These are phyloP conservation scores for Brachionus rubens DNA, from an alignment of 1,140 invertebrate genomes.

Conservation along the genomic window DNA sequence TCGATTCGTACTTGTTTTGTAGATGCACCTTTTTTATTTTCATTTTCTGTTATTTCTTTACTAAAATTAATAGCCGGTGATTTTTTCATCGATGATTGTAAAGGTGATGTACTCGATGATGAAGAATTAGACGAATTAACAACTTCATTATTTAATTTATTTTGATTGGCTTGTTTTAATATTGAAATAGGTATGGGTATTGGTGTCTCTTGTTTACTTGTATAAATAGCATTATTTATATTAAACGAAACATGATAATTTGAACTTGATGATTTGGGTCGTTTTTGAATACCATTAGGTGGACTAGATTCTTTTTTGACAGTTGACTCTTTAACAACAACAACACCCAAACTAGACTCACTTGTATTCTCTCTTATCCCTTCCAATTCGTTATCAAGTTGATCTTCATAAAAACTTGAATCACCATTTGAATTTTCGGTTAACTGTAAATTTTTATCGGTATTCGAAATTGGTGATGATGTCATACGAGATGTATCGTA, in stretches of 20 bases:
- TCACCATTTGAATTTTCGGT: constrained; percentile 44
- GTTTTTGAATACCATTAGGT: neutral
- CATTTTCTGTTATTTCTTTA: neutral
- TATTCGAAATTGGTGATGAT: constrained; percentile 29
- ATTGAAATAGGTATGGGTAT: constrained; percentile 40
- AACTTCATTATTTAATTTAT: neutral
- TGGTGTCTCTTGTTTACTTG: constrained; percentile 42
- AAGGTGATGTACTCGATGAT: neutral
- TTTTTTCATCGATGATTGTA: constrained; percentile 15
- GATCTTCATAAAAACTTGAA: constrained; percentile 45
- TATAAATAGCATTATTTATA: constrained; percentile 45
- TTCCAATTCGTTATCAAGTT: constrained; percentile 41
- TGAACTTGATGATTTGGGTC: neutral
- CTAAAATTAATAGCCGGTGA: neutral
- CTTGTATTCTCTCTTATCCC: neutral
- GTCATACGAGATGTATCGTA: neutral
- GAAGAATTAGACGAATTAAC: constrained; percentile 3
- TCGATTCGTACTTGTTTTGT: neutral
- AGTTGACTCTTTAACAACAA: neutral
- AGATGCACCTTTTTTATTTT: neutral
- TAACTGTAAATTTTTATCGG: neutral
- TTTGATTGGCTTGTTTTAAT: constrained; percentile 2
- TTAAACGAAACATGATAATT: constrained; percentile 45
- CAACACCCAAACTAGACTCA: neutral
- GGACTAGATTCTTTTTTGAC: neutral